These are phyloP conservation scores for Drosophila dunni DNA, from an alignment of 1,140 invertebrate genomes.

Conservation along the genomic window DNA sequence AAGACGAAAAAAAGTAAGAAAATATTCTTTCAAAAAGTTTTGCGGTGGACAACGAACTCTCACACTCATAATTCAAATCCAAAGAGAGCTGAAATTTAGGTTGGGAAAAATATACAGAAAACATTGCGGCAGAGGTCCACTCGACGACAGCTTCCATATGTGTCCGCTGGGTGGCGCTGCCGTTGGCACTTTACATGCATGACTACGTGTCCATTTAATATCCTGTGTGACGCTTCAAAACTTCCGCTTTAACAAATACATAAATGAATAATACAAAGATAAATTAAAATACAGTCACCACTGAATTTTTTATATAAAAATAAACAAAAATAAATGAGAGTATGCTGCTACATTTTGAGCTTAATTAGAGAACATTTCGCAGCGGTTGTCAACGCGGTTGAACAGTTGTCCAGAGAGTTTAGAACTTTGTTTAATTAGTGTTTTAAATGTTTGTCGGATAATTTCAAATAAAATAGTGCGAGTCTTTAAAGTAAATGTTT, in stretches of 20 bases:
- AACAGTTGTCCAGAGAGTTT: too few species aligned
- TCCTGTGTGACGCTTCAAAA: slow-evolving; percentile 66
- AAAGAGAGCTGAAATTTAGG: neutral
- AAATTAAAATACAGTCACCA: slow-evolving; percentile 27
- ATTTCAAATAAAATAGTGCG: too few species aligned
- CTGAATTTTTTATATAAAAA: slow-evolving; percentile 11
- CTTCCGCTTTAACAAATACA: slow-evolving; percentile 70
- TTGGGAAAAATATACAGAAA: slow-evolving; percentile 16
- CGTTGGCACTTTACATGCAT: slow-evolving; percentile 71
- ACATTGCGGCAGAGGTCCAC: slow-evolving; percentile 31
- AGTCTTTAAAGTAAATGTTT: too few species aligned
- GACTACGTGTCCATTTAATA: slow-evolving; percentile 80
- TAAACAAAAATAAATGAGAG: neutral
- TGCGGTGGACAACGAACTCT: slow-evolving; percentile 41
- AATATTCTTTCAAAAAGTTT: slow-evolving; percentile 34
- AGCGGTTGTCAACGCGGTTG: too few species aligned
- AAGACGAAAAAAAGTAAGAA: slow-evolving; percentile 1
- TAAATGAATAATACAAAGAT: slow-evolving; percentile 47
- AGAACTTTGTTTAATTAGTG: too few species aligned
- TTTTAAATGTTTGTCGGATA: too few species aligned
- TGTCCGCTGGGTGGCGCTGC: slow-evolving; percentile 41
- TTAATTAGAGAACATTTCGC: too few species aligned
- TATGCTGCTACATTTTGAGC: too few species aligned
- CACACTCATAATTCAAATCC: slow-evolving; percentile 45
- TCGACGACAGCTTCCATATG: slow-evolving; percentile 65